A percentile compares a stretch with the other conserved stretches of the same genome.
Conservation (phyloP, 2,113 vertebrate genomes). For the Pao palembangensis region DNA sequence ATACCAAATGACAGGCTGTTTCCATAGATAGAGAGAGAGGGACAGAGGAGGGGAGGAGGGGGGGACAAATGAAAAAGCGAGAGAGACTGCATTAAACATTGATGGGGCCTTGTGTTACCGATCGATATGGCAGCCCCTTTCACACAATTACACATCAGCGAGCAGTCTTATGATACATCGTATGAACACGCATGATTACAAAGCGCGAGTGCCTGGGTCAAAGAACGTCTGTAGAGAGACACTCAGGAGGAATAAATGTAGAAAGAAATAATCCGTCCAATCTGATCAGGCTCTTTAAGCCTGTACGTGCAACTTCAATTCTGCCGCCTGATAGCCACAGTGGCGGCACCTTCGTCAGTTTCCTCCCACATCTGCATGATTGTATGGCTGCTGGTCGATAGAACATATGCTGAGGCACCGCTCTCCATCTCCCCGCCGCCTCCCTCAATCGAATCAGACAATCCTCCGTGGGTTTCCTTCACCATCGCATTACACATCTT, state of each 20-base stretch:
- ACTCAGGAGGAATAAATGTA: constrained; percentile 2
- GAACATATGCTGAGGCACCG: constrained; percentile 58
- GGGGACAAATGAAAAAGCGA: constrained; percentile 41
- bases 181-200: constrained; percentile 41
- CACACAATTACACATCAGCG: constrained; percentile 74
- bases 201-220: constrained; percentile 8
- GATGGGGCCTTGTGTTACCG: constrained; percentile 59
- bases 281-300: constrained; percentile 2
- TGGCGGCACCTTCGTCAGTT: constrained; percentile 37
- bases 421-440: constrained; percentile 40
- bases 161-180: constrained; percentile 55
- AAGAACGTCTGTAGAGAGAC: constrained; percentile 9
- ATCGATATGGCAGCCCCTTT: constrained; percentile 70
- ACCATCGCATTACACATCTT: constrained; percentile 43
- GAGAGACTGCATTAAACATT: constrained; percentile 74
- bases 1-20: constrained; percentile 66
- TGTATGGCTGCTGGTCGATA: constrained; percentile 58
- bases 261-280: not conserved
- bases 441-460: constrained; percentile 51
- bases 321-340: constrained; percentile 18
- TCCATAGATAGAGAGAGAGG: constrained; percentile 45
- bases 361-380: constrained; percentile 34
- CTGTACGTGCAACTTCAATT: constrained; percentile 25
- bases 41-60: constrained; percentile 15
- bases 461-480: constrained; percentile 52